Evolutionary conservation across 2,113 vertebrate genomes (phyloP).

Genomic region (Crotalus tigris): DNA sequence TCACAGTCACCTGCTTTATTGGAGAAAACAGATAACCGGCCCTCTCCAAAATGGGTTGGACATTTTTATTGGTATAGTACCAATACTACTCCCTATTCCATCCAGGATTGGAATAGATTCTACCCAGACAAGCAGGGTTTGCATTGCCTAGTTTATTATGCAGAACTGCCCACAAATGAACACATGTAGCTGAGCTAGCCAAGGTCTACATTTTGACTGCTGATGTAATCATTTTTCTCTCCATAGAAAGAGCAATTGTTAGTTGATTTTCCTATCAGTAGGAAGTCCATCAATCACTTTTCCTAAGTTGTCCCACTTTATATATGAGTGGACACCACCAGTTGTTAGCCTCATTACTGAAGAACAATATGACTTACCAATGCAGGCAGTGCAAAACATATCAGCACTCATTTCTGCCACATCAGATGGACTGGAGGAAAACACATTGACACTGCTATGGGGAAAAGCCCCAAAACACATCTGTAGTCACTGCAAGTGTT

Average conservation of each 20-base stretch:
- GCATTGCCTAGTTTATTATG: neutral
- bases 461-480: neutral
- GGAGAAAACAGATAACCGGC: neutral
- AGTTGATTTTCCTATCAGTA: neutral
- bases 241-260: neutral
- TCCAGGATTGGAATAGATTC: neutral
- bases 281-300: neutral
- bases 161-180: neutral
- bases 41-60: neutral
- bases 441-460: neutral
- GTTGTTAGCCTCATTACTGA: neutral
- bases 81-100: too few species aligned
- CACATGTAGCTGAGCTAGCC: neutral
- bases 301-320: neutral
- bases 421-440: neutral
- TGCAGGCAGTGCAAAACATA: neutral
- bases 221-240: neutral
- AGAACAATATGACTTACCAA: neutral
- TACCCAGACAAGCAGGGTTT: neutral
- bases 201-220: neutral
- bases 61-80: neutral
- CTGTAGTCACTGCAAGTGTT: neutral
- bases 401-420: neutral
- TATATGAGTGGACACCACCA: neutral
- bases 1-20: neutral